These are phyloP conservation scores for Hoplostethus mediterraneus DNA, from an alignment of 2,797 vertebrate species.

Conservation along the genomic window DNA sequence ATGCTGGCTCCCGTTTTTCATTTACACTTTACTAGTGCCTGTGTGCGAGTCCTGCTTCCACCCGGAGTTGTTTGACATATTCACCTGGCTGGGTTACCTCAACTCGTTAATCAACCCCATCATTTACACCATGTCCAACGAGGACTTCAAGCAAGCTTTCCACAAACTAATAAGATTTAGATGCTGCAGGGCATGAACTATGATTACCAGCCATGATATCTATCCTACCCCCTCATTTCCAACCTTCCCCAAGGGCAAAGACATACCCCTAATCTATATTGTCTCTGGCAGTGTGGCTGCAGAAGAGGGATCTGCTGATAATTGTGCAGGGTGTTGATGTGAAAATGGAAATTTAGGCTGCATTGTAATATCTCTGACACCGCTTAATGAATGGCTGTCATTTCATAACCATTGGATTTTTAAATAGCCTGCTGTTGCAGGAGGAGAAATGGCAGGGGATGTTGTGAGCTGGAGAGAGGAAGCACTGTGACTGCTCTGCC, in stretches of 20 bases:
- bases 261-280: neutral
- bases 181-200: constrained; percentile 80
- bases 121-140: constrained; percentile 98
- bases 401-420: neutral
- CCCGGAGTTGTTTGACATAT: constrained; percentile 92
- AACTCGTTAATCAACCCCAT: constrained; percentile 97
- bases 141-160: constrained; percentile 97
- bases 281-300: constrained; percentile 28
- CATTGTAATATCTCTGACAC: neutral
- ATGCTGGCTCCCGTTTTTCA: constrained; percentile 98
- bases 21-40: constrained; percentile 85
- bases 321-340: constrained; percentile 18
- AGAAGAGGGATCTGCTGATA: constrained; percentile 10
- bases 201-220: neutral
- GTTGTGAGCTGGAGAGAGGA: neutral
- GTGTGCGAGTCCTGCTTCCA: constrained; percentile 88
- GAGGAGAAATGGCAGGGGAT: neutral
- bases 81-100: constrained; percentile 97
- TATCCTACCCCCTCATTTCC: neutral
- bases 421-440: neutral
- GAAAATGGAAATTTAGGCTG: constrained; percentile 9
- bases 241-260: neutral
- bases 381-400: constrained; percentile 1
- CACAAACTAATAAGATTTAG: constrained; percentile 92
- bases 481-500: constrained; percentile 23